Base-by-base conservation (phyloP, 2,113 vertebrate species). In the Clarias batrachus region DNA sequence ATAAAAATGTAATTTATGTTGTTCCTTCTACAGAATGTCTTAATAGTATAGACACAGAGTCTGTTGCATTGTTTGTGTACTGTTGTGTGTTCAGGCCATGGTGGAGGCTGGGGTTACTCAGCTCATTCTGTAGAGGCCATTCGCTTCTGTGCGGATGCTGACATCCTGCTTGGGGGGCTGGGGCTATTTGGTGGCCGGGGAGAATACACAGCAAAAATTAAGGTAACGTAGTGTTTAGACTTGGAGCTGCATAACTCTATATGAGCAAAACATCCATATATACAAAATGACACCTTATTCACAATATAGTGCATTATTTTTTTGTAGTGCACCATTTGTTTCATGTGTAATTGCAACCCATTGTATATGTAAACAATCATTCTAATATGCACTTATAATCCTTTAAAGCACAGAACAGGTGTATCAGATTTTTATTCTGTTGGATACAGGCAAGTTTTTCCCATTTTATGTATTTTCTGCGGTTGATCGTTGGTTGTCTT, bases 161-260 rank as follows among this genome's bases (percentile, higher is more conserved):
- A 99, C 88, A 97, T 99, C 93, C 93, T 99, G 81, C 94, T 99
- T 81, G 98, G 98, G 81, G 98, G 98, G 16, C 95, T 99, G 91
- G 98, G 98, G 57, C 95, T 99, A n/a, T 99, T 99, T 89, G 98
- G 98, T 54, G 98, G 98, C 62, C 95, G 98, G 87, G 98, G 98
- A 88, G 98, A 99, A 93, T 99, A 99, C 90, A 99, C 98, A 3
- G 98, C 98, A 86, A 99, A 99, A 95, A 99, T 99, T 93, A 99
- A 99, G 96, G 98, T 99, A 90, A 92, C 79, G 3, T 57, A 60
- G n/a, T 68, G 30, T 84, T 57, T 52, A 73, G n/a, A 33, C 48
- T 48, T 14, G 10, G 21, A 60, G 11, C 54, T 62, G 11, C 21
- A 25, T 21, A 27, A 11, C 79, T 65, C 7, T 13, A 16, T 33